Evolutionary conservation across 2,797 vertebrate species (phyloP).

Genomic region (Takifugu ocellatus): DNA sequence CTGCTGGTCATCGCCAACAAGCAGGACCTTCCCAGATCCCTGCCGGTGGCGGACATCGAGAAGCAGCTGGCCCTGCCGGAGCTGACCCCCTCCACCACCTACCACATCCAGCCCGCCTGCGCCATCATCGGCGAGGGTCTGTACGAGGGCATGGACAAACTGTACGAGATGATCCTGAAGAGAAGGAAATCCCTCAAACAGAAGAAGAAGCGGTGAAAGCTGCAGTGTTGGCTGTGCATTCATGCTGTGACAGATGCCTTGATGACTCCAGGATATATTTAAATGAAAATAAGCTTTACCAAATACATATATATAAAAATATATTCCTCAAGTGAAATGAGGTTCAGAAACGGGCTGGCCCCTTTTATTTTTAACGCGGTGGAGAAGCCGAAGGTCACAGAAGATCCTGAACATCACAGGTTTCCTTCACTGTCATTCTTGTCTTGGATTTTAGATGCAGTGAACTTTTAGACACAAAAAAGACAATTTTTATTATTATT

Average conservation of each 20-base stretch:
- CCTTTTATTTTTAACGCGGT: neutral
- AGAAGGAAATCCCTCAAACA: constrained; percentile 86
- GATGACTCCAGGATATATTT: no score
- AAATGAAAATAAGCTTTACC: no score
- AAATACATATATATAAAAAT: neutral
- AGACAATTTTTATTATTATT: no score
- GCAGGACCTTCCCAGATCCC: constrained; percentile 89
- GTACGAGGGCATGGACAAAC: constrained; percentile 87
- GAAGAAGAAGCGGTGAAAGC: constrained; percentile 75
- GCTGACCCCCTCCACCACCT: constrained; percentile 86
- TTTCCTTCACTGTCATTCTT: no score
- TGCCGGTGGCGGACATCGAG: constrained; percentile 87
- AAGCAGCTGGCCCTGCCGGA: constrained; percentile 89
- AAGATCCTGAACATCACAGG: no score
- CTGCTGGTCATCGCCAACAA: constrained; percentile 96
- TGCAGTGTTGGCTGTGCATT: neutral
- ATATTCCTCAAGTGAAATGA: neutral
- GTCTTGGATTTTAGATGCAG: no score
- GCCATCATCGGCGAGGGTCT: constrained; percentile 98
- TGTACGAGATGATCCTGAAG: constrained; percentile 94
- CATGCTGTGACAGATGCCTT: neutral
- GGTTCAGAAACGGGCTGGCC: neutral
- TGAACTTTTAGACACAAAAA: no score
- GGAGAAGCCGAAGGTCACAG: no score
- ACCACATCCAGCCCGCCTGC: constrained; percentile 94